Conservation (phyloP, 2,888 invertebrate genomes). For the Platynereis dumerilii region DNA sequence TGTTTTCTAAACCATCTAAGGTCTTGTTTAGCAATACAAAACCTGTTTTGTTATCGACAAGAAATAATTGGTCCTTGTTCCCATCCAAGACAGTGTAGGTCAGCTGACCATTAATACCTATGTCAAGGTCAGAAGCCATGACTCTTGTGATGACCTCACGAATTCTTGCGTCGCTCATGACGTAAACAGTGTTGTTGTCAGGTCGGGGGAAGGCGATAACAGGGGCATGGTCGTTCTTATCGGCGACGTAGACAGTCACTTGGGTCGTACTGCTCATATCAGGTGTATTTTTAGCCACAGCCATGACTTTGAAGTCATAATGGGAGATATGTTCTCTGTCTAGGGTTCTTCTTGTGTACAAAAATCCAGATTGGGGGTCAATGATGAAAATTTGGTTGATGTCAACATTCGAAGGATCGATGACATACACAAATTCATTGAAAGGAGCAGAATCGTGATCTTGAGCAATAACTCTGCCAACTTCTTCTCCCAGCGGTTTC, state of each 20-base stretch:
- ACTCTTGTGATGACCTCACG: constrained; percentile 22
- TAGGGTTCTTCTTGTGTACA: constrained; percentile 21
- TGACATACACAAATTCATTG: constrained; percentile 22
- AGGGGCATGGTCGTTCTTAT: constrained; percentile 35
- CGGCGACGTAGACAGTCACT: constrained; percentile 29
- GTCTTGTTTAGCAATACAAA: constrained; percentile 5
- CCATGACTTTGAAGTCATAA: constrained; percentile 18
- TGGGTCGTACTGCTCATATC: constrained; percentile 19
- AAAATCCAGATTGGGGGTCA: constrained; percentile 24
- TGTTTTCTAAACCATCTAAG: constrained; percentile 4
- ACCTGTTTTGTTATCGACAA: constrained; percentile 22
- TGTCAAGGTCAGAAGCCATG: constrained; percentile 27
- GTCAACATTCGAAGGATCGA: constrained; percentile 9
- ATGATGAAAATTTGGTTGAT: constrained; percentile 22
- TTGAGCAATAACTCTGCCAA: constrained; percentile 21
- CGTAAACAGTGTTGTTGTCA: constrained; percentile 25
- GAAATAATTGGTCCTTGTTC: constrained; percentile 30
- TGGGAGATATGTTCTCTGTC: constrained; percentile 21
- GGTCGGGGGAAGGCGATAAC: constrained; percentile 26
- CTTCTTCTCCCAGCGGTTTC: constrained; percentile 26
- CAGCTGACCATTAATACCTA: constrained; percentile 25
- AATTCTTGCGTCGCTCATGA: constrained; percentile 17
- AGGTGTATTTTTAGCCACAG: constrained; percentile 15
- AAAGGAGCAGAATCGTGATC: constrained; percentile 25
- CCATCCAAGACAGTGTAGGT: constrained; percentile 20